Conservation (phyloP, 2,113 vertebrate genomes). For the Syngnathus typhle region DNA sequence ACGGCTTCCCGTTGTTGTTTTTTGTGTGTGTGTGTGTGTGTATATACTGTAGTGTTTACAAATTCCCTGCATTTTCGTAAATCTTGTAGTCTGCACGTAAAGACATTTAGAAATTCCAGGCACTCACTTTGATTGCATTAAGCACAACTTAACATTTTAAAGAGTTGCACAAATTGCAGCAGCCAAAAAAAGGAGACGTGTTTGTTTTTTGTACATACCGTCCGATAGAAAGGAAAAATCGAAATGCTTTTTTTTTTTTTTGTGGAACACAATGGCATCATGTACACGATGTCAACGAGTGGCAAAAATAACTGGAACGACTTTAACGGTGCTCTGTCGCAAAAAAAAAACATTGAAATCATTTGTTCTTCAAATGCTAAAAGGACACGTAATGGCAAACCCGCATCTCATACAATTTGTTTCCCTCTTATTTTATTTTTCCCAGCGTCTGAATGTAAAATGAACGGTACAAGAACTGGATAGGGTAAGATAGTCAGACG, state of each 20-base stretch:
- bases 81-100: slow-evolving; percentile 68
- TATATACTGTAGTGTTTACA: slow-evolving; percentile 61
- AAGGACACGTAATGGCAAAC: slow-evolving; percentile 68
- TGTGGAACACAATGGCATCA: slow-evolving; percentile 60
- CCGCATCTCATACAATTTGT: slow-evolving; percentile 43
- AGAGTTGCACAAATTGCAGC: slow-evolving; percentile 78
- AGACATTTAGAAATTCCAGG: slow-evolving; percentile 73
- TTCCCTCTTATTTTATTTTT: slow-evolving; percentile 31
- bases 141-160: slow-evolving; percentile 78
- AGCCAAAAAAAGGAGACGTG: slow-evolving; percentile 72
- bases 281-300: slow-evolving; percentile 54
- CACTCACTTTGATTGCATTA: slow-evolving; percentile 83
- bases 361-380: slow-evolving; percentile 69
- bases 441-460: slow-evolving; percentile 63
- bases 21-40: slow-evolving; percentile 49
- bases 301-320: slow-evolving; percentile 54
- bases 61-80: slow-evolving; percentile 76
- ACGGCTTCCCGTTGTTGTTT: slow-evolving; percentile 30
- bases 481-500: slow-evolving; percentile 62
- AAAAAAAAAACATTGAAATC: slow-evolving; percentile 42
- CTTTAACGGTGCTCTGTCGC: slow-evolving; percentile 49
- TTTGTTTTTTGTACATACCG: slow-evolving; percentile 71
- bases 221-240: slow-evolving; percentile 55
- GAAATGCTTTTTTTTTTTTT: slow-evolving; percentile 40
- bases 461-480: slow-evolving; percentile 49